A percentile compares a stretch with the other conserved stretches of the same genome.
These are phyloP conservation scores for Tipula helvola DNA, from an alignment of 2,888 invertebrate species.

Conservation along the genomic window DNA sequence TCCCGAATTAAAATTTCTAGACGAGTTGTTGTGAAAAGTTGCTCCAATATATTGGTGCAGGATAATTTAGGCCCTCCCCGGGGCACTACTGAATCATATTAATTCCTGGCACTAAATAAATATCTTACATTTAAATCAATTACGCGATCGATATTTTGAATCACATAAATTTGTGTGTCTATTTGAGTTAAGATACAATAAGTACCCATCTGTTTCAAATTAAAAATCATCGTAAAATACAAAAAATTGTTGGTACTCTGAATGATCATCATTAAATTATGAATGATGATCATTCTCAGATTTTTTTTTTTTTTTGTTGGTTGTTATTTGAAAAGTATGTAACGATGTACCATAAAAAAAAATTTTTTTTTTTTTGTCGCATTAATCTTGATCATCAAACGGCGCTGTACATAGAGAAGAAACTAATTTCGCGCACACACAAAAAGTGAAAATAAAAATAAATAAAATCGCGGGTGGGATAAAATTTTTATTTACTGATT, in stretches of 20 bases:
- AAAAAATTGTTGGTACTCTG: not conserved
- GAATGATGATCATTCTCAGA: not conserved
- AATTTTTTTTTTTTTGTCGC: not conserved
- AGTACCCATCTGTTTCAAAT: conserved; percentile 4
- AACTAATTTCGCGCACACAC: not conserved
- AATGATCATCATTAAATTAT: not conserved
- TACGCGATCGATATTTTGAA: not conserved
- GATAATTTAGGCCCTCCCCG: not conserved
- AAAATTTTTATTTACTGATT: not conserved
- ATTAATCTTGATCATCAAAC: conserved; percentile 4
- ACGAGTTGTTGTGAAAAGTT: no score
- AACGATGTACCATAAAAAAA: not conserved
- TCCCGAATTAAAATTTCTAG: no score
- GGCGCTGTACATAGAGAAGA: not conserved
- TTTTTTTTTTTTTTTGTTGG: not conserved
- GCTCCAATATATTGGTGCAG: no score
- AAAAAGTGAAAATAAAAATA: not conserved
- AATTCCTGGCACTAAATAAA: not conserved
- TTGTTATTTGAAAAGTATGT: not conserved
- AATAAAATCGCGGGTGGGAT: not conserved
- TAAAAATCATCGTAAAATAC: not conserved
- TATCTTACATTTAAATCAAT: not conserved
- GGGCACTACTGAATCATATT: not conserved
- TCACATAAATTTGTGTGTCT: not conserved
- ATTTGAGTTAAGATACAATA: not conserved